Percentiles rank a stretch among this genome's conserved stretches.
phyloP scores from a whole-genome alignment of 2,888 invertebrate species.

The Polydesmus complanatus region DNA sequence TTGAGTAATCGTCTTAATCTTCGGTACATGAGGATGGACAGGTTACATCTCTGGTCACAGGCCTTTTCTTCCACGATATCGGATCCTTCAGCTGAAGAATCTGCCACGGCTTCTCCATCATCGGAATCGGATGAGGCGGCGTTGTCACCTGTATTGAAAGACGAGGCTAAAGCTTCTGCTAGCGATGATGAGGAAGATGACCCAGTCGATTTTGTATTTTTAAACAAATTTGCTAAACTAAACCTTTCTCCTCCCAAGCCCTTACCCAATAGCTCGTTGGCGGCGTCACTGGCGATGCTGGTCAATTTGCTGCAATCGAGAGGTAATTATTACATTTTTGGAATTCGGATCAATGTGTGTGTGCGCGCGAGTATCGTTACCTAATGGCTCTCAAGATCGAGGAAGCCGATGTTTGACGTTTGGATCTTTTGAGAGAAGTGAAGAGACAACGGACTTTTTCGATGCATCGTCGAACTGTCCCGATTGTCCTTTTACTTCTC shows the following conservation, averaged over 20 bases:
- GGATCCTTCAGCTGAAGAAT: neutral
- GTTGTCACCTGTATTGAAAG: neutral
- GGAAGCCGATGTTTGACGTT: slow-evolving; percentile 8
- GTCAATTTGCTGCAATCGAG: slow-evolving; percentile 10
- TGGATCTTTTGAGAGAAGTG: neutral
- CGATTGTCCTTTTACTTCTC: slow-evolving; percentile 11
- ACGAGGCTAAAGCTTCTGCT: neutral
- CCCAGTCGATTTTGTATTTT: neutral
- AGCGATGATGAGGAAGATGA: neutral
- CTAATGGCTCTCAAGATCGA: slow-evolving; percentile 12
- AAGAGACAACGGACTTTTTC: slow-evolving; percentile 14
- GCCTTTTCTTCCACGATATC: slow-evolving; percentile 8
- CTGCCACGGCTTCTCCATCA: neutral
- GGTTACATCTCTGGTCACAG: slow-evolving; percentile 12
- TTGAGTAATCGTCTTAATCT: slow-evolving; percentile 7
- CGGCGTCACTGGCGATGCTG: slow-evolving; percentile 12
- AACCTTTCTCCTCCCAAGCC: neutral
- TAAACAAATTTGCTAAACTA: slow-evolving; percentile 7
- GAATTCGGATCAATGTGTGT: neutral
- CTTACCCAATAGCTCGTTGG: slow-evolving; percentile 15
- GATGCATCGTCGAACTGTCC: slow-evolving; percentile 10
- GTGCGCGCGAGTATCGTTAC: neutral
- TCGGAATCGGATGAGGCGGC: neutral
- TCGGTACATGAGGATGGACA: slow-evolving; percentile 9
- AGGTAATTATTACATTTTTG: neutral